A percentile compares a stretch with the other conserved stretches of the same genome.
Evolutionary conservation across 1,140 invertebrate species (phyloP).

Genomic region (Platorchestia sp.): DNA sequence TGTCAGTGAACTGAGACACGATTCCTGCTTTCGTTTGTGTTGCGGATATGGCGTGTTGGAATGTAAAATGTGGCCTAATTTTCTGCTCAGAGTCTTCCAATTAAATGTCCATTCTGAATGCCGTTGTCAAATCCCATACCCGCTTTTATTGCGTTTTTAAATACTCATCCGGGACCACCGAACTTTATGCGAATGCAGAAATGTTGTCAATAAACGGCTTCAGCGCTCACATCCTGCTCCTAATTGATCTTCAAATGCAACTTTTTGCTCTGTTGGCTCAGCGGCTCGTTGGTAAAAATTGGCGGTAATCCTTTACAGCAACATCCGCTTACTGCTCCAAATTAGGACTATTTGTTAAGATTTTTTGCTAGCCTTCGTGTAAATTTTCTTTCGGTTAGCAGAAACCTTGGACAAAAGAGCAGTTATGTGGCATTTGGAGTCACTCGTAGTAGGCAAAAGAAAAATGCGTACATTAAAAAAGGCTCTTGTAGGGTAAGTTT

Average conservation of each 20-base stretch:
- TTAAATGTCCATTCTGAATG: background rate
- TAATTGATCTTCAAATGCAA: conserved; percentile 40
- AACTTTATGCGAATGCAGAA: conserved; percentile 1
- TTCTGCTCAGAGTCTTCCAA: background rate
- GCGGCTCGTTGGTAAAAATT: conserved; percentile 10
- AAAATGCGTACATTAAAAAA: background rate
- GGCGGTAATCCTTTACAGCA: background rate
- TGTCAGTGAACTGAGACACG: background rate
- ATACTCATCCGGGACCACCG: background rate
- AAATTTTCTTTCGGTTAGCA: background rate
- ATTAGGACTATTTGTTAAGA: background rate
- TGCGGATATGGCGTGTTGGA: background rate
- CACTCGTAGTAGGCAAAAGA: background rate
- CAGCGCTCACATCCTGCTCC: conserved; percentile 29
- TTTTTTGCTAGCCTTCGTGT: conserved; percentile 2
- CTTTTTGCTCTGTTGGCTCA: background rate
- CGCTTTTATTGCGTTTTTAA: background rate
- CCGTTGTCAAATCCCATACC: background rate
- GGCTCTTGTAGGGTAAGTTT: background rate
- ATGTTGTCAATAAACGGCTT: background rate
- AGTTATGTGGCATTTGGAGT: background rate
- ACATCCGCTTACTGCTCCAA: conserved; percentile 34
- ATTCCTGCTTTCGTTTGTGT: background rate
- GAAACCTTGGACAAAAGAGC: background rate
- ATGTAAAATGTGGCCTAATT: background rate